Evolutionary conservation across 2,797 vertebrate species (phyloP).

Genomic region (Cephalopachus bancanus): DNA sequence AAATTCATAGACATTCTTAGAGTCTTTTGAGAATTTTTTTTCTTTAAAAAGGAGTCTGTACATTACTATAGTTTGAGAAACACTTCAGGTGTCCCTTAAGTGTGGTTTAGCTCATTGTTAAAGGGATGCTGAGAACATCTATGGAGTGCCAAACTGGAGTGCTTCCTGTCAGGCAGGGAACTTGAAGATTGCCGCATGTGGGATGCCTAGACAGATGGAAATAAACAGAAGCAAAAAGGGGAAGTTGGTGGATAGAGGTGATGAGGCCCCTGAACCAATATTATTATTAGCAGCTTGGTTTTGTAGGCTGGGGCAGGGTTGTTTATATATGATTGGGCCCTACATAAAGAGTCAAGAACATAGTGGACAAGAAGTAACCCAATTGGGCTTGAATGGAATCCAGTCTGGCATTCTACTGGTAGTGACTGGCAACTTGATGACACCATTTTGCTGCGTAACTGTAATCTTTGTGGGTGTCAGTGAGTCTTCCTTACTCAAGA

Average conservation of each 20-base stretch:
- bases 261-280: not conserved
- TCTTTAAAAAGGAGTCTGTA: slow-evolving; percentile 8
- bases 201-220: not conserved
- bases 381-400: not conserved
- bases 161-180: not conserved
- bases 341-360: not conserved
- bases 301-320: not conserved
- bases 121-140: slow-evolving; percentile 8
- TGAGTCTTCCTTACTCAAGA: not conserved
- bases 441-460: not conserved
- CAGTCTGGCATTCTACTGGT: not conserved
- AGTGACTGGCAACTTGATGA: not conserved
- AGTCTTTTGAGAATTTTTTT: slow-evolving; percentile 44
- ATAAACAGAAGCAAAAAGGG: slow-evolving; percentile 12
- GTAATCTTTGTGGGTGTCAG: not conserved
- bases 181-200: not conserved
- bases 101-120: slow-evolving; percentile 46
- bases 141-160: not conserved
- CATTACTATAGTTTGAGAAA: slow-evolving; percentile 52
- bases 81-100: not conserved
- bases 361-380: not conserved
- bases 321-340: not conserved
- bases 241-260: not conserved
- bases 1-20: slow-evolving; percentile 51
- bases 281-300: not conserved